Evolutionary conservation across 2,888 invertebrate species (phyloP).

Genomic region (Luperina nickerlii): DNA sequence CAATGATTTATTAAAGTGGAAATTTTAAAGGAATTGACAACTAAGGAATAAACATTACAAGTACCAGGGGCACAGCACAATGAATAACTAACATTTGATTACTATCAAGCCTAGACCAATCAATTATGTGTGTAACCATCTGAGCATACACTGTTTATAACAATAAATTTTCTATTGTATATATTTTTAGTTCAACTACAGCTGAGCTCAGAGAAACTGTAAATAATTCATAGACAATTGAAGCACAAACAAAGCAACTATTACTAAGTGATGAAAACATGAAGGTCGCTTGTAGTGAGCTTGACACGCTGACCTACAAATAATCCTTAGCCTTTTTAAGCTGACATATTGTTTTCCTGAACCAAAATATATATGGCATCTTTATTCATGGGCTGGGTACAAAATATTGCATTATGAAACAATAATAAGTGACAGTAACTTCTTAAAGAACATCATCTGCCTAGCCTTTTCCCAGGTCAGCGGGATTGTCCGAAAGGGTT

Average conservation of each 20-base stretch:
- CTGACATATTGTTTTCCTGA: conserved; percentile 17
- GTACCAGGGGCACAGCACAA: not conserved
- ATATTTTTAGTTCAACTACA: conserved; percentile 3
- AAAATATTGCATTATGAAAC: conserved; percentile 8
- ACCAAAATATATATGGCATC: conserved; percentile 11
- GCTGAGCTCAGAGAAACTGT: not conserved
- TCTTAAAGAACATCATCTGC: not conserved
- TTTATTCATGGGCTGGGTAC: not conserved
- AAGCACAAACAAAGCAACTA: conserved; percentile 12
- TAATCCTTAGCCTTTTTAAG: conserved; percentile 44
- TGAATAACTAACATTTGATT: not conserved
- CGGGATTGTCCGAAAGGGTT: no score
- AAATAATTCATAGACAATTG: conserved; percentile 29
- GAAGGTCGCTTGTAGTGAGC: conserved; percentile 42
- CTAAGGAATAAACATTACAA: not conserved
- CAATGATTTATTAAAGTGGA: not conserved
- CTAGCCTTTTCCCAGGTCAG: no score
- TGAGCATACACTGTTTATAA: not conserved
- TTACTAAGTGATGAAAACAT: conserved; percentile 30
- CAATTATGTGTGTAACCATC: not conserved
- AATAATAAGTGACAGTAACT: not conserved
- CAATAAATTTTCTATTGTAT: not conserved
- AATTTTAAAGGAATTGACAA: not conserved
- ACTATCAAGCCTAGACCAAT: not conserved
- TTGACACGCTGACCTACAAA: conserved; percentile 56